Base-by-base conservation (phyloP, 1,140 invertebrate genomes). In the Drosophila eugracilis region DNA sequence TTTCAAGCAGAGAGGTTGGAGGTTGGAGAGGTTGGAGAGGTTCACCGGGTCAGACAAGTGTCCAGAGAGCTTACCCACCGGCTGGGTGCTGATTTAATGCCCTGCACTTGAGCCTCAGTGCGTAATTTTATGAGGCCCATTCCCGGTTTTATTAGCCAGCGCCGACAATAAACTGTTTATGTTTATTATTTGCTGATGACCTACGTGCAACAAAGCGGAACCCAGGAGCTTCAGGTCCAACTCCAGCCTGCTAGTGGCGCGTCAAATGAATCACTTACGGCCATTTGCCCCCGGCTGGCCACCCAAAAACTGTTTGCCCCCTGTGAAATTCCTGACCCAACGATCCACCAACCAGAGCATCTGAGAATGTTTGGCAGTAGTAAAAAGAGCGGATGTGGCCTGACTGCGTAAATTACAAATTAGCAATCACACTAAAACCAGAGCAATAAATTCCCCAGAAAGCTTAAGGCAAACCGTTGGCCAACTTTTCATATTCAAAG, bases 141-240 rank as follows among this genome's bases (percentile, higher is more conserved):
- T 88, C 45, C 62, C 84, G 72, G 71, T 88, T 88, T 88, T 88
- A 88, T 88, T 88, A 65, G 84, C 78, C 57, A 75, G 84, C 44
- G 78, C 84, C 80, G 83, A 83, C 83, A 88, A 89, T 88, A 88
- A 88, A 88, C 84, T 88, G 83, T 88, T 88, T 88, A 88, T 88
- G 83, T 88, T 88, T 88, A 88, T 88, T 88, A 88, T 88, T 88
- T 89, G 84, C 84, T 88, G 83, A 88, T 88, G 83, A 88, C 84
- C 83, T 88, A 88, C 84, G 83, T 88, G 83, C 81, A 78, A 67
- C 75, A 77, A 72, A 72, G 57, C 69, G 62, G 34, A 48, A 17
- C 72, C 48, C 50, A 52, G 55, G 32, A 30, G 45, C 10, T 19
- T n/a, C 39, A 55, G 15, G 24, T n/a, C n/a, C n/a, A 59, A 7